Percentiles rank a stretch among this genome's conserved stretches.
These are phyloP conservation scores for Leptinotarsa defecta DNA, from an alignment of 1,140 invertebrate genomes.

Conservation along the genomic window DNA sequence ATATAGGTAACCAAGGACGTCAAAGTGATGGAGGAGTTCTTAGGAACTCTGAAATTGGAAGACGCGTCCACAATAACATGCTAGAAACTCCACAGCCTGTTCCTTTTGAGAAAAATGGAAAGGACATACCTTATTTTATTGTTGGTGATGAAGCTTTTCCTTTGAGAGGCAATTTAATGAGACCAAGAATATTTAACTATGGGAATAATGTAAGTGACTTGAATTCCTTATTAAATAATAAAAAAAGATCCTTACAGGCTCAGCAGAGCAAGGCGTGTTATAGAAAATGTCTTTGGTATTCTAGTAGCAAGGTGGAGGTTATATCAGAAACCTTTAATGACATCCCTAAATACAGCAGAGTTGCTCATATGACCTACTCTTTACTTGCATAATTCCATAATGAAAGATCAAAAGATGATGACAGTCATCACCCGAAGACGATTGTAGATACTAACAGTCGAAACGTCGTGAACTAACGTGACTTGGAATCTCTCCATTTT, in stretches of 20 bases:
- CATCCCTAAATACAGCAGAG: not conserved
- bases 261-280: not conserved
- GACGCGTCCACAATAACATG: not conserved
- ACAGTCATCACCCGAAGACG: too few species aligned
- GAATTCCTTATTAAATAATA: not conserved
- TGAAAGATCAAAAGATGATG: too few species aligned
- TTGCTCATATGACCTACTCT: not conserved
- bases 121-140: not conserved
- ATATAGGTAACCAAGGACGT: not conserved
- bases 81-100: not conserved
- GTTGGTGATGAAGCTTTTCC: conserved; percentile 15
- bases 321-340: not conserved
- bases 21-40: conserved; percentile 10
- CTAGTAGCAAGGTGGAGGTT: not conserved
- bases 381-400: too few species aligned
- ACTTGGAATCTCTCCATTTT: too few species aligned
- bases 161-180: not conserved
- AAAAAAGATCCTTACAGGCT: not conserved
- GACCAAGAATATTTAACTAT: conserved; percentile 17
- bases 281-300: conserved; percentile 8
- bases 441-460: too few species aligned
- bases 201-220: conserved; percentile 2
- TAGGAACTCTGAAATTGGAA: conserved; percentile 12
- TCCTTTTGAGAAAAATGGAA: not conserved
- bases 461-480: too few species aligned